A percentile compares a stretch with the other conserved stretches of the same genome.
Evolutionary conservation across 92 coral and sea anemone species (phyloP).

Genomic region (Muricea muricata): DNA sequence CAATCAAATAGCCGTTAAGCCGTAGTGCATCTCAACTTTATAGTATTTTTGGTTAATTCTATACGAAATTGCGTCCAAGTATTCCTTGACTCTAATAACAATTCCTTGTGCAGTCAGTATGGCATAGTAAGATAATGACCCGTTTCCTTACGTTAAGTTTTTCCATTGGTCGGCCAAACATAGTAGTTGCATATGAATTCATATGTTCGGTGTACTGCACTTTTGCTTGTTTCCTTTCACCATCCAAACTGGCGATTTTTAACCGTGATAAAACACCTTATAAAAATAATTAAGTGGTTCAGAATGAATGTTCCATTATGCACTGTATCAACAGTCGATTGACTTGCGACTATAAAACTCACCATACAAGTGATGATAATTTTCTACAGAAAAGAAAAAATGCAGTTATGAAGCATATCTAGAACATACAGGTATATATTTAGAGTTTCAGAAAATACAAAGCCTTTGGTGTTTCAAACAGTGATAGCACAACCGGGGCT

Average conservation of each 20-base stretch:
- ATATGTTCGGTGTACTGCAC: conserved; percentile 82
- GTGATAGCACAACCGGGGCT: no score
- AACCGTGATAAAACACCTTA: conserved; percentile 92
- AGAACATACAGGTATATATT: not conserved
- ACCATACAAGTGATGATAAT: conserved; percentile 95
- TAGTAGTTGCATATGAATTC: conserved; percentile 84
- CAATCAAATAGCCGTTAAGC: no score
- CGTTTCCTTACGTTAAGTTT: conserved; percentile 82
- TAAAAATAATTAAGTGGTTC: not conserved
- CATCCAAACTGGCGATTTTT: conserved; percentile 90
- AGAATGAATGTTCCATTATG: not conserved
- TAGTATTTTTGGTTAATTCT: no score
- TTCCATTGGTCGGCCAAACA: conserved; percentile 99
- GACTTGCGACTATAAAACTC: conserved; percentile 56
- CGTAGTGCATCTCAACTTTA: no score
- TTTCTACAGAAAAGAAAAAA: conserved; percentile 74
- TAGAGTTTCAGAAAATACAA: not conserved
- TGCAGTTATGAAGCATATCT: not conserved
- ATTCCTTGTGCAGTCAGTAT: no score
- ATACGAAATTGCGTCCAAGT: no score
- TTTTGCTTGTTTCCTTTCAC: conserved; percentile 89
- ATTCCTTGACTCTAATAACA: no score
- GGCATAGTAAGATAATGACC: not conserved
- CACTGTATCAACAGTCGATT: not conserved
- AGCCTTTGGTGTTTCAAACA: no score